Conservation (phyloP, 2,113 vertebrate genomes). For the Lethenteron camtschaticum region DNA sequence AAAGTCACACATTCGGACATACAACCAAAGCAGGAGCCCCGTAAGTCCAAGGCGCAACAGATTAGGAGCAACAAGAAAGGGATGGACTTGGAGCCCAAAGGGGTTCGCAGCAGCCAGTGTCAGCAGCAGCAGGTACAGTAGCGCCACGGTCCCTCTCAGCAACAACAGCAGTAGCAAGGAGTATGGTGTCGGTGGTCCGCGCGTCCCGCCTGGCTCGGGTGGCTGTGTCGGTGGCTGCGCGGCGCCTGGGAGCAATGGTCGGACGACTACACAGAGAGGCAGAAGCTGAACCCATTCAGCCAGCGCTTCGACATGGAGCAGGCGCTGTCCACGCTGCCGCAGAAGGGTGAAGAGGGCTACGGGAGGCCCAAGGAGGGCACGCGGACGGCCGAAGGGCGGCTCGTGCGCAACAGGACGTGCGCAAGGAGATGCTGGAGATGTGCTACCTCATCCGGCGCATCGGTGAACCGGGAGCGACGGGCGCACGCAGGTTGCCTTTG, state of each 20-base stretch:
- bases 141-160: no score
- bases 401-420: constrained; percentile 58
- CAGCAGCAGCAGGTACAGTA: no score
- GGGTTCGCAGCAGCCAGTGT: no score
- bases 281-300: constrained; percentile 88
- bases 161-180: no score
- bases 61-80: no score
- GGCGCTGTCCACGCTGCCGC: constrained; percentile 59
- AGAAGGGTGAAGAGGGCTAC: constrained; percentile 62
- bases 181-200: no score
- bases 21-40: no score
- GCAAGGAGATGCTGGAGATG: constrained; percentile 57
- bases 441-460: constrained; percentile 55
- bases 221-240: constrained; percentile 18
- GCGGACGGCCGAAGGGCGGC: constrained; percentile 62
- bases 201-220: neutral
- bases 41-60: no score
- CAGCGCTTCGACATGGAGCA: constrained; percentile 64
- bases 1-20: no score
- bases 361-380: constrained; percentile 64
- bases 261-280: constrained; percentile 36
- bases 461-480: constrained; percentile 29
- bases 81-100: no score
- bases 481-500: constrained; percentile 50
- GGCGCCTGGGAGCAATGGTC: constrained; percentile 72